Conservation (phyloP, 1,140 invertebrate species). For the Rhagoletis pomonella region DNA sequence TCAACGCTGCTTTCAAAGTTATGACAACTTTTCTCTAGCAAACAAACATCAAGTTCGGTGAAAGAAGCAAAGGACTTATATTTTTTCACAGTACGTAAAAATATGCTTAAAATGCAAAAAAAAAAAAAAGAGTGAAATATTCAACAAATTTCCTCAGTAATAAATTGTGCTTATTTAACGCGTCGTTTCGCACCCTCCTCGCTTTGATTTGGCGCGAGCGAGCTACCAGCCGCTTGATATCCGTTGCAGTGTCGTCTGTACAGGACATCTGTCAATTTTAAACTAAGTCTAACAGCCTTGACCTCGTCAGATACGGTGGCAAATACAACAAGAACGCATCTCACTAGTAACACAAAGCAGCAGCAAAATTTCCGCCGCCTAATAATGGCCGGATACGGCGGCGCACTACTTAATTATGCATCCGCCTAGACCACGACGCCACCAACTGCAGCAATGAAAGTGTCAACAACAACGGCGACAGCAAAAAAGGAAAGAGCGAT, state of each 20-base stretch:
- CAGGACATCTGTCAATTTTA: background rate
- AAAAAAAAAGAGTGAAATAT: background rate
- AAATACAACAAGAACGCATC: background rate
- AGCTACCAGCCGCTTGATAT: background rate
- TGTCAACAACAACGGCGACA: conserved; percentile 21
- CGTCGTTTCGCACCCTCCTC: background rate
- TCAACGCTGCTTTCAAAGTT: conserved; percentile 6
- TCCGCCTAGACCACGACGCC: background rate
- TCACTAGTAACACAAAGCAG: background rate
- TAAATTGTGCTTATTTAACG: conserved; percentile 38
- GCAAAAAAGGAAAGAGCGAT: background rate
- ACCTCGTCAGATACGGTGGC: background rate
- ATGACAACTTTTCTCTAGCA: conserved; percentile 1
- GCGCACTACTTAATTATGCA: conserved; percentile 17
- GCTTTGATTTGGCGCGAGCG: background rate
- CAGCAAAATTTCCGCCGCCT: background rate
- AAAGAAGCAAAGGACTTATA: background rate
- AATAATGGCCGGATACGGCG: background rate
- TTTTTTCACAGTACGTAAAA: background rate
- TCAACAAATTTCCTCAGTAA: background rate
- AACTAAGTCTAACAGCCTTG: background rate
- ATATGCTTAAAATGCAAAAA: background rate
- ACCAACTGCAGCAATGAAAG: conserved; percentile 1
- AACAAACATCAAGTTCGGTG: background rate
- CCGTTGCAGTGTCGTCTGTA: background rate